Conservation (phyloP, 2,113 vertebrate species). For the Budorcas taxicolor region DNA sequence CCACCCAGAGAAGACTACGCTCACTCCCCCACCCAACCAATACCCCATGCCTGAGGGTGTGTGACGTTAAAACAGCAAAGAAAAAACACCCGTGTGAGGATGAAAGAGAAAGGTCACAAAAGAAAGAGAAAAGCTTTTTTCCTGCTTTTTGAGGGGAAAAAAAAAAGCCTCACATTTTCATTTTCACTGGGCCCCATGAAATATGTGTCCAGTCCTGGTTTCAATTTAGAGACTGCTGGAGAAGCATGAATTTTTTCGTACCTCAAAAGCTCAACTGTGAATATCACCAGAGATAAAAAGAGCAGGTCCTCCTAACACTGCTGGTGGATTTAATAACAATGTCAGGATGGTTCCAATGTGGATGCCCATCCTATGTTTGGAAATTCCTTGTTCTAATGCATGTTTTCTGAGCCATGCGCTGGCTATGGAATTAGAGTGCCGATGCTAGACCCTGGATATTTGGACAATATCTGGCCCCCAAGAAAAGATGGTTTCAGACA, state of each 20-base stretch:
- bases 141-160: neutral
- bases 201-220: neutral
- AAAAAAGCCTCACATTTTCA: neutral
- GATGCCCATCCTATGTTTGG: fast-evolving
- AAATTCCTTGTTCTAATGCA: neutral
- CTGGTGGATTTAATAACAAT: neutral
- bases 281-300: conserved; percentile 7
- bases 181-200: neutral
- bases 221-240: conserved; percentile 5
- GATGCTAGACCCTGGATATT: neutral
- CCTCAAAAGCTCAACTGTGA: neutral
- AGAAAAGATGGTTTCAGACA: neutral
- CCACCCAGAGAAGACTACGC: neutral
- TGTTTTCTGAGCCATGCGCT: neutral
- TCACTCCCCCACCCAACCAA: too few species aligned
- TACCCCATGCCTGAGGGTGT: neutral
- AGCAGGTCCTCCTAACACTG: neutral
- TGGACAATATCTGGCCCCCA: neutral
- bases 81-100: neutral
- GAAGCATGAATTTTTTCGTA: neutral
- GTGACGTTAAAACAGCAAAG: neutral
- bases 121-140: neutral
- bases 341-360: neutral
- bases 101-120: neutral
- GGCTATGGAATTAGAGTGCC: neutral